Evolutionary conservation across 1,140 invertebrate genomes (phyloP).

Genomic region (Ooceraea biroi): DNA sequence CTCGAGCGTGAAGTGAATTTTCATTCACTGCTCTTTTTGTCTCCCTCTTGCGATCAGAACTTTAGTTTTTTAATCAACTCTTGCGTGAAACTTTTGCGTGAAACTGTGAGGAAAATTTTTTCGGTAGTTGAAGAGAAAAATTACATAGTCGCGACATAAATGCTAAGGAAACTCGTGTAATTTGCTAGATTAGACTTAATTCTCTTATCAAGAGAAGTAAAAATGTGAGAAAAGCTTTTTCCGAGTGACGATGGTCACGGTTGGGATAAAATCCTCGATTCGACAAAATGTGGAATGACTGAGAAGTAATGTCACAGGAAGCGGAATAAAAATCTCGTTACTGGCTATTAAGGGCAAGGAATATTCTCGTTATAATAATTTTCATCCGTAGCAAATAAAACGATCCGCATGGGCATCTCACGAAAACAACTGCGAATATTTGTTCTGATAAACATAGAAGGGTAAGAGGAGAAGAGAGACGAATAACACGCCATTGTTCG

Average conservation of each 20-base stretch:
- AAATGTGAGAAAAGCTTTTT: not conserved
- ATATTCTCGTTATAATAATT: constrained; percentile 3
- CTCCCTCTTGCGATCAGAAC: not conserved
- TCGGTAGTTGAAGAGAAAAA: not conserved
- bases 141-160: constrained; percentile 18
- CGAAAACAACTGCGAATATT: not conserved
- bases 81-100: not conserved
- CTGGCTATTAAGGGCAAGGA: not conserved
- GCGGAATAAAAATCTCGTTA: constrained; percentile 10
- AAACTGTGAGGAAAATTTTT: not conserved
- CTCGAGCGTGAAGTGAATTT: not conserved
- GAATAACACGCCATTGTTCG: not conserved
- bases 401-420: not conserved
- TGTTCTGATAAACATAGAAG: not conserved
- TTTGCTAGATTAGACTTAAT: constrained; percentile 6
- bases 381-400: not conserved
- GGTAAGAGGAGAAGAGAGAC: not conserved
- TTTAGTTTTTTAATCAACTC: not conserved
- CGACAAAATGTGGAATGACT: not conserved
- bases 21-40: not conserved
- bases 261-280: not conserved
- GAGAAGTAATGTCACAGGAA: constrained; percentile 5
- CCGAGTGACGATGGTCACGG: not conserved
- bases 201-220: not conserved
- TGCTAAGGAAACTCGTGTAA: not conserved